phyloP scores from a whole-genome alignment of 2,888 invertebrate genomes.

The Lordiphosa andalusiaca region DNA sequence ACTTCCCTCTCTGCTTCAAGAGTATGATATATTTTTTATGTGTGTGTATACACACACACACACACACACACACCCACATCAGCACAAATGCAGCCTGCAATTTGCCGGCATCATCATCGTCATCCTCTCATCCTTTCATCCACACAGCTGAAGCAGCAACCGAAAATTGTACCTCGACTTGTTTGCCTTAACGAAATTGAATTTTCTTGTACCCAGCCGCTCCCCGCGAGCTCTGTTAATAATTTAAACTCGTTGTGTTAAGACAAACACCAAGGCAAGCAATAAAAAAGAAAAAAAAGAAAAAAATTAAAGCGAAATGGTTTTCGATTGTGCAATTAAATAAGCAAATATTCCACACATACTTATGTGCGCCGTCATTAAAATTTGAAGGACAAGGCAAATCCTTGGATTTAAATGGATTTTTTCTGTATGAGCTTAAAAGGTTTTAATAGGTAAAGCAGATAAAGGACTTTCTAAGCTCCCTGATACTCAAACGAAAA shows the following conservation, averaged over 20 bases:
- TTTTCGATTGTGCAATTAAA: slow-evolving; percentile 72
- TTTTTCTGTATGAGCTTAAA: too few relatives aligned
- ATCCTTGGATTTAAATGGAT: too few relatives aligned
- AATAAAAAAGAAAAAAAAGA: slow-evolving; percentile 17
- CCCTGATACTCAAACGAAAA: too few relatives aligned
- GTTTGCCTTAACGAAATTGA: slow-evolving; percentile 72
- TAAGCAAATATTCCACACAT: slow-evolving; percentile 57
- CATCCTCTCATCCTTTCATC: slow-evolving; percentile 31
- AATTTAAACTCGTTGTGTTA: slow-evolving; percentile 61
- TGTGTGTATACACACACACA: slow-evolving; percentile 12
- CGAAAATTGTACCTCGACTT: slow-evolving; percentile 50
- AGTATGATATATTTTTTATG: slow-evolving; percentile 34
- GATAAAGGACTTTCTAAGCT: too few relatives aligned
- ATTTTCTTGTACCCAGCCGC: slow-evolving; percentile 51
- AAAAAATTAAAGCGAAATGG: slow-evolving; percentile 47
- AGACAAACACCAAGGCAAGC: slow-evolving; percentile 50
- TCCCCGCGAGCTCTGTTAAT: slow-evolving; percentile 44
- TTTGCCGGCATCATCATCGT: slow-evolving; percentile 32
- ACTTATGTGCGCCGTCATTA: slow-evolving; percentile 64
- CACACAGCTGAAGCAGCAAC: slow-evolving; percentile 48
- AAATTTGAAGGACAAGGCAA: slow-evolving; percentile 40
- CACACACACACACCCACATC: slow-evolving; percentile 13
- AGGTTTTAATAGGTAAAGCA: too few relatives aligned
- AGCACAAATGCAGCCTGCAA: slow-evolving; percentile 68
- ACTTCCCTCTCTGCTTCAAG: slow-evolving; percentile 4